Evolutionary conservation across 2,888 invertebrate species (phyloP).

Genomic region (Alentia gelatinosa): DNA sequence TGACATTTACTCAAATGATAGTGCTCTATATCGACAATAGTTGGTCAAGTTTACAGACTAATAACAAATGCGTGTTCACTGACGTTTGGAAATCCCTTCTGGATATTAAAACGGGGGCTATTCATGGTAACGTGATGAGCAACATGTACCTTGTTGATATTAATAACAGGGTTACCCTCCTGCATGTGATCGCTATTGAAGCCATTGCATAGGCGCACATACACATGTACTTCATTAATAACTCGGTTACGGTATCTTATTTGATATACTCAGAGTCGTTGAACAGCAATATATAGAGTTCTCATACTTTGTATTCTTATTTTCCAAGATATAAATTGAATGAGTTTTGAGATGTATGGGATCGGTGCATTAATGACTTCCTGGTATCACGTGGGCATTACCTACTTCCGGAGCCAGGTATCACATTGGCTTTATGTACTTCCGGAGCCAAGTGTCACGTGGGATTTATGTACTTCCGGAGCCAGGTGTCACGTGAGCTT

Average conservation of each 20-base stretch:
- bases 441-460: background rate
- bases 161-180: background rate
- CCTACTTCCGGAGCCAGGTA: background rate
- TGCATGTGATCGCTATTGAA: background rate
- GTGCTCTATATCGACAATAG: no score
- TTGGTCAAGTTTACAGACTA: no score
- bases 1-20: no score
- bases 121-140: background rate
- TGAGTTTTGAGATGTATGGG: background rate
- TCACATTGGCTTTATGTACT: background rate
- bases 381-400: background rate
- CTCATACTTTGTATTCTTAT: background rate
- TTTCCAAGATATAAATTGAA: background rate
- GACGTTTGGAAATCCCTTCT: background rate
- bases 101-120: background rate
- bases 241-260: background rate
- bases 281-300: background rate
- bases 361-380: background rate
- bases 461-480: background rate
- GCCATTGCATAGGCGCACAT: background rate
- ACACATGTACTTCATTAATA: background rate
- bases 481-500: background rate
- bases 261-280: background rate
- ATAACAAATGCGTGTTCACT: background rate
- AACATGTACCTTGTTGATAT: background rate